Evolutionary conservation across 2,888 invertebrate species (phyloP), one percentile per base, ranked within the genome.

Genomic region (Phaedon cochleariae): DNA sequence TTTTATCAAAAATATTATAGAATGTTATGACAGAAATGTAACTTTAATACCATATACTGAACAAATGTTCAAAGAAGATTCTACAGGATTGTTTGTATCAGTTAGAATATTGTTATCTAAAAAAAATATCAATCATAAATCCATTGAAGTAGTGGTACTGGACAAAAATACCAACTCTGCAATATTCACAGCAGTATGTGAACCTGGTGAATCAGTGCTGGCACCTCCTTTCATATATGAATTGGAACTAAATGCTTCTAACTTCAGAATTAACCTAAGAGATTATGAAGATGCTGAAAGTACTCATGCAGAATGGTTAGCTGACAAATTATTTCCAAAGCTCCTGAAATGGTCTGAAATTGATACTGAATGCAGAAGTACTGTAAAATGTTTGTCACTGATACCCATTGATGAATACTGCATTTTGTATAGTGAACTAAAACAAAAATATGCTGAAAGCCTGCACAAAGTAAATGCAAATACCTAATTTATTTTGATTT

Each of bases 371-470:
- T 79, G 77, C 71, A 46, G 74, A 49, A 74, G 80, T 59, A 52
- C 20, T 9, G 45, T 70, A 59, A 74, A 71, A 71, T 94, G 95
- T 0, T 83, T 96, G 48, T 84, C 85, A 62, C 84, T 93, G 41
- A 84, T 96, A 2, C 84, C 88, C 10, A 81, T 88, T 10, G 91
- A 92, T 68, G 85, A 87, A 64, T 97, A 96, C 81, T 89, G 89
- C 75, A 77, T 81, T 22, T 85, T 90, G 64, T 96, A 96, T 79
- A 89, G 90, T 75, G 76, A 87, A 21, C 83, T 97, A 7, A 96
- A 96, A 81, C 78, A 85, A 1, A 94, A 92, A 81, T 94, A 96
- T 87, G 93, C 92, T 0, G 85, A 86, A 64, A 85, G 89, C 66
- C 87, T 95, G 80, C 88, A 93, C 9, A 86, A 91, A 86, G 92